A percentile compares a stretch with the other conserved stretches of the same genome.
These are phyloP conservation scores for Notarius quadriscutis DNA, from an alignment of 2,113 vertebrate genomes.

Conservation along the genomic window DNA sequence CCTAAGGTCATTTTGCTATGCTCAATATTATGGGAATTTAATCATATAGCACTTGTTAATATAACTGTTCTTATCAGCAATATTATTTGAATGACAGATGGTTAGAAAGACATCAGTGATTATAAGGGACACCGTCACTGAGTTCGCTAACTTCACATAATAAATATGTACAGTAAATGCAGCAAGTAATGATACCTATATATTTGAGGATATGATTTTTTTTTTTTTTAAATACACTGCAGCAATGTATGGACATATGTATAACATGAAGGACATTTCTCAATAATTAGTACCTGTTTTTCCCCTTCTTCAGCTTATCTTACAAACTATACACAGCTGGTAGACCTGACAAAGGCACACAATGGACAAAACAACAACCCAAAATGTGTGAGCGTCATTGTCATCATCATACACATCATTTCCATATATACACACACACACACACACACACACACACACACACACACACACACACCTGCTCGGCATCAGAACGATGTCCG, in stretches of 20 bases:
- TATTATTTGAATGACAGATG: constrained; percentile 34
- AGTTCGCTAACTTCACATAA: constrained; percentile 68
- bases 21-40: constrained; percentile 16
- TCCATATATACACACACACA: constrained; percentile 55
- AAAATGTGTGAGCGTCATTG: constrained; percentile 68
- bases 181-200: constrained; percentile 70
- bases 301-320: constrained; percentile 65
- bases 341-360: constrained; percentile 82
- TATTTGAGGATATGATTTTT: constrained; percentile 62
- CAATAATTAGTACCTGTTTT: constrained; percentile 73
- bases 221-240: constrained; percentile 44
- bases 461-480: constrained; percentile 15
- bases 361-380: constrained; percentile 73
- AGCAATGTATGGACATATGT: constrained; percentile 53
- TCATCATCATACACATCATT: constrained; percentile 60
- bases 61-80: constrained; percentile 33
- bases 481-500: constrained; percentile 31
- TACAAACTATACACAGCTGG: constrained; percentile 78
- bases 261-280: constrained; percentile 62
- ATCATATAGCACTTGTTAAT: constrained; percentile 5
- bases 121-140: constrained; percentile 52
- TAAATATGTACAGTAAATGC: constrained; percentile 71
- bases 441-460: no score
- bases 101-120: constrained; percentile 23
- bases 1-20: constrained; percentile 25